Conservation (phyloP, 2,113 vertebrate genomes). For the Embiotoca jacksoni region DNA sequence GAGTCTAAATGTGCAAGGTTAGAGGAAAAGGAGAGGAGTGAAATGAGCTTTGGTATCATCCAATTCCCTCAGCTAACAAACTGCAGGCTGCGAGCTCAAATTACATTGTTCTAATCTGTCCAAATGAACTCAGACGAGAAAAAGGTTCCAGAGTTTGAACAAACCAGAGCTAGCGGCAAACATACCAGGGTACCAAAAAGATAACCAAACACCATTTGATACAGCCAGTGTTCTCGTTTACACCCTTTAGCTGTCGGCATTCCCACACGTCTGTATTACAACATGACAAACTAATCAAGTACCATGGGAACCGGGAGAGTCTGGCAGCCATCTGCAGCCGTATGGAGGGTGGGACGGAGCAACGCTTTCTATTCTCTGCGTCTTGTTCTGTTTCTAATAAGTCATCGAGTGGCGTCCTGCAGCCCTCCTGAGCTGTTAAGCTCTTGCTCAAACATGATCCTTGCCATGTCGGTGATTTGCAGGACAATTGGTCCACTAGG, state of each 20-base stretch:
- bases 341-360: conserved; percentile 52
- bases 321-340: conserved; percentile 65
- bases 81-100: conserved; percentile 46
- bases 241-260: conserved; percentile 65
- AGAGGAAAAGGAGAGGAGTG: neutral
- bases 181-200: conserved; percentile 18
- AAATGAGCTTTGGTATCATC: conserved; percentile 16
- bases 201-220: conserved; percentile 52
- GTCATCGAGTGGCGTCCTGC: conserved; percentile 70
- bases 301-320: conserved; percentile 69
- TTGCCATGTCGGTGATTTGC: conserved; percentile 88
- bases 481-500: conserved; percentile 89
- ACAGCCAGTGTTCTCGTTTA: conserved; percentile 45
- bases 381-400: conserved; percentile 74
- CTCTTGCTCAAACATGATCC: conserved; percentile 85
- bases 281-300: conserved; percentile 74
- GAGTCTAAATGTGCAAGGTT: conserved; percentile 4
- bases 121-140: conserved; percentile 54
- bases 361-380: conserved; percentile 57
- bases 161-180: conserved; percentile 25
- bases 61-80: conserved; percentile 32
- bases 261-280: conserved; percentile 60
- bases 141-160: conserved; percentile 43
- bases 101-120: conserved; percentile 44
- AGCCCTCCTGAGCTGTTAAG: conserved; percentile 75